A percentile compares a stretch with the other conserved stretches of the same genome.
These are phyloP conservation scores for Callithrix jacchus DNA, from an alignment of 2,113 vertebrate species.

Conservation along the genomic window DNA sequence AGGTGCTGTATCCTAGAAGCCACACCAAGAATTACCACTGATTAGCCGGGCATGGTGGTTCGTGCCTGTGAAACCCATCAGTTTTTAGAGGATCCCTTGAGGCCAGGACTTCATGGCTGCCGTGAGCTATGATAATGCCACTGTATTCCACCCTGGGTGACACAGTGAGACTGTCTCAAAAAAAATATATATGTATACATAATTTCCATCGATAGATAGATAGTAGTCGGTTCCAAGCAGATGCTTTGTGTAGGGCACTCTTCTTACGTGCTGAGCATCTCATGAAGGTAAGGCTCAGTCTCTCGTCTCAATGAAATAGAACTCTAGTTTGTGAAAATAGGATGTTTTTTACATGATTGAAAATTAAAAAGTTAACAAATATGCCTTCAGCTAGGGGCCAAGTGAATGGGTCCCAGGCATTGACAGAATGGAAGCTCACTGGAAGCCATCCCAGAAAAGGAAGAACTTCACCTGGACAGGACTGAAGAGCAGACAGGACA, in stretches of 20 bases:
- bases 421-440: neutral
- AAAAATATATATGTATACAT: too few species aligned
- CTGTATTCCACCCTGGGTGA: too few species aligned
- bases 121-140: too few species aligned
- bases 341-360: neutral
- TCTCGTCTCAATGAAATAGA: neutral
- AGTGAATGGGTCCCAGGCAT: neutral
- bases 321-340: neutral
- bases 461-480: neutral
- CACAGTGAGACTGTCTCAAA: too few species aligned
- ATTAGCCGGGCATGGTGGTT: too few species aligned
- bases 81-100: too few species aligned
- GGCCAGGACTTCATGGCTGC: too few species aligned
- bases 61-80: too few species aligned
- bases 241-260: rapidly evolving
- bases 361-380: neutral
- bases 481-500: neutral
- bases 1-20: neutral
- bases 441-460: neutral
- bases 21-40: neutral
- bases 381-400: neutral
- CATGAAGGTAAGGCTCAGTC: neutral
- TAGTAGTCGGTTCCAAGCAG: neutral
- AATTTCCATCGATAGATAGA: neutral
- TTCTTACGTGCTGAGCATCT: neutral